Conservation (phyloP, 23 tunicate species). For the Botrylloides violaceus region DNA sequence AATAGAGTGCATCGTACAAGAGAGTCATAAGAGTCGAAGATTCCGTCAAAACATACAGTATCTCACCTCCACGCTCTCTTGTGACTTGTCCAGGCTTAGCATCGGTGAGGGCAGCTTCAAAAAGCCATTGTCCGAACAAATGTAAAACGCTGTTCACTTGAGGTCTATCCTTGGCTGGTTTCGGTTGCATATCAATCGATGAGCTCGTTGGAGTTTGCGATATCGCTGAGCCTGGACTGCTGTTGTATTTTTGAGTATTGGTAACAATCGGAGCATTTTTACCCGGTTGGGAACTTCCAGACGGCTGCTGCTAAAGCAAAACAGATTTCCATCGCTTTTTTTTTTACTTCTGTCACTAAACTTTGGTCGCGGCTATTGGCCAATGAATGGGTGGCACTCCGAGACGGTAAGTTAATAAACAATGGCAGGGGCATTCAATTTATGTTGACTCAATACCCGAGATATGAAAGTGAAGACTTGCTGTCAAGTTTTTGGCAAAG, state of each 20-base stretch:
- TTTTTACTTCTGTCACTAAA: too few relatives aligned
- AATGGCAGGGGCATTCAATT: too few relatives aligned
- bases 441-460: too few relatives aligned
- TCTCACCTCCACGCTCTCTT: conserved; percentile 17
- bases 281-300: background rate
- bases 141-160: conserved; percentile 79
- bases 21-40: too few relatives aligned
- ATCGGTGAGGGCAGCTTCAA: conserved; percentile 82
- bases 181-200: conserved; percentile 64
- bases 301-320: conserved; percentile 4
- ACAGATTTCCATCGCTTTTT: too few relatives aligned
- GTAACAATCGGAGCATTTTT: background rate
- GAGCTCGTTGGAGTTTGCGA: background rate
- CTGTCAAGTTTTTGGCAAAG: too few relatives aligned
- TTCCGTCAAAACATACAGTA: too few relatives aligned
- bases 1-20: too few relatives aligned
- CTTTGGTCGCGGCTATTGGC: too few relatives aligned
- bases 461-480: too few relatives aligned
- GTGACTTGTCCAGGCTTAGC: conserved; percentile 37
- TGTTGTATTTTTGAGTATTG: background rate
- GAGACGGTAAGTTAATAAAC: too few relatives aligned
- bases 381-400: too few relatives aligned
- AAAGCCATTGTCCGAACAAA: conserved; percentile 84
- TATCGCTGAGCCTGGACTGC: conserved; percentile 1
- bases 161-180: conserved; percentile 51